Evolutionary conservation across 2,888 invertebrate genomes (phyloP), one percentile per base, ranked within the genome.

Genomic region (Protodeltote pygarga): DNA sequence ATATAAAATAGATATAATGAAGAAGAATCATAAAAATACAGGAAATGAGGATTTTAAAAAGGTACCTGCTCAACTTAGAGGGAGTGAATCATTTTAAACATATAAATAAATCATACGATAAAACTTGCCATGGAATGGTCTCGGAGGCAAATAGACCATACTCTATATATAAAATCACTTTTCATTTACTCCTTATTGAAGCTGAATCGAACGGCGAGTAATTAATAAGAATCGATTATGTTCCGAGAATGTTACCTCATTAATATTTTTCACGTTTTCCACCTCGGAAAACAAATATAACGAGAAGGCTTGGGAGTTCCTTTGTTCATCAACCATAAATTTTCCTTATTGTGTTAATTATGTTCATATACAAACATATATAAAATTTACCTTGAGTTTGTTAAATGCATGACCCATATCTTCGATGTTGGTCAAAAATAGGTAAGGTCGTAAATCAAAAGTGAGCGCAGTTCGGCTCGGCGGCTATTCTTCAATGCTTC

Each of bases 361-460:
- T 2, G 13, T n/a, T n/a, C n/a, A n/a, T n/a, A n/a, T n/a, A n/a
- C n/a, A n/a, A n/a, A n/a, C n/a, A n/a, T n/a, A n/a, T n/a, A n/a
- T n/a, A n/a, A n/a, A n/a, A n/a, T n/a, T n/a, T n/a, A n/a, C n/a
- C n/a, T n/a, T 27, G 13, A 8, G 23, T 27, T 15, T 10, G n/a
- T 34, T 54, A 33, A 45, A 24, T 37, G n/a, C 27, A 11, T 31
- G 33, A 29, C 34, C 38, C 27, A 49, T 24, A 31, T 45, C 28
- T 39, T 15, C 10, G 19, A 3, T 28, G 48, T 54, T 32, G 61
- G 41, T 61, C 54, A 58, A 64, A 69, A 68, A 69, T 66, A 53
- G 42, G 55, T 53, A 57, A 38, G 40, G 27, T 47, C 66, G 54
- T 76, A 77, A 73, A 77, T 76, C 71, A 76, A 68, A 75, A 73